These are phyloP conservation scores for Lasioglossum baleicum DNA, from an alignment of 1,140 invertebrate genomes.

Conservation along the genomic window DNA sequence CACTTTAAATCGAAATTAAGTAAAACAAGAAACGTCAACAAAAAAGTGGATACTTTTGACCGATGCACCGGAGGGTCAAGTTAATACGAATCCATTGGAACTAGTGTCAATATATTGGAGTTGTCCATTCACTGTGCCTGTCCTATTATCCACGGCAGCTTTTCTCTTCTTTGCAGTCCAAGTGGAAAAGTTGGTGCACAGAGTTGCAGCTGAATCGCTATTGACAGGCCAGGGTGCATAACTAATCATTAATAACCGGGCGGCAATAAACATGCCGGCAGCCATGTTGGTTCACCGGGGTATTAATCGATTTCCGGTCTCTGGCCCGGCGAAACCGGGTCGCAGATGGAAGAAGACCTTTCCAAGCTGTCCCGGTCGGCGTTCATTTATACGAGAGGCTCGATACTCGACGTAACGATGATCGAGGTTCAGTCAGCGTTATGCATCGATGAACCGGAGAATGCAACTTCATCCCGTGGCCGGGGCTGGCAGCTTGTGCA, in stretches of 20 bases:
- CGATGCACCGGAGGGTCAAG: too few relatives aligned
- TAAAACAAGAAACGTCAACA: too few relatives aligned
- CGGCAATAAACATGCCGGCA: neutral
- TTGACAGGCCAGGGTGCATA: neutral
- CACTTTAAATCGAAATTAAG: too few relatives aligned
- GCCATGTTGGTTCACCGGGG: neutral
- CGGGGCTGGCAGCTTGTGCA: slow-evolving; percentile 10
- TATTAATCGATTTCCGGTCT: neutral
- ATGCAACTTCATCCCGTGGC: slow-evolving; percentile 63
- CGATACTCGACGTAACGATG: slow-evolving; percentile 49
- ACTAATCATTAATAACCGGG: neutral
- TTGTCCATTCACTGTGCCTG: too few relatives aligned
- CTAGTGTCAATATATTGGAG: too few relatives aligned
- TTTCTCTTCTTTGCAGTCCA: too few relatives aligned
- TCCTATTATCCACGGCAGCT: too few relatives aligned
- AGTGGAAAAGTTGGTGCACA: too few relatives aligned
- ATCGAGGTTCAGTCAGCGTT: slow-evolving; percentile 50
- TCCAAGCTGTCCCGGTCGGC: neutral
- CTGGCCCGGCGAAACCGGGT: neutral
- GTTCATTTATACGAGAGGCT: slow-evolving; percentile 36
- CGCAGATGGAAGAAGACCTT: neutral
- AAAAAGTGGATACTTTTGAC: too few relatives aligned
- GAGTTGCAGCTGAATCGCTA: too few relatives aligned
- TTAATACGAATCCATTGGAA: too few relatives aligned
- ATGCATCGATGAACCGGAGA: slow-evolving; percentile 59